phyloP scores from a whole-genome alignment of 1,140 invertebrate genomes.

The Zaprionus nigranus region DNA sequence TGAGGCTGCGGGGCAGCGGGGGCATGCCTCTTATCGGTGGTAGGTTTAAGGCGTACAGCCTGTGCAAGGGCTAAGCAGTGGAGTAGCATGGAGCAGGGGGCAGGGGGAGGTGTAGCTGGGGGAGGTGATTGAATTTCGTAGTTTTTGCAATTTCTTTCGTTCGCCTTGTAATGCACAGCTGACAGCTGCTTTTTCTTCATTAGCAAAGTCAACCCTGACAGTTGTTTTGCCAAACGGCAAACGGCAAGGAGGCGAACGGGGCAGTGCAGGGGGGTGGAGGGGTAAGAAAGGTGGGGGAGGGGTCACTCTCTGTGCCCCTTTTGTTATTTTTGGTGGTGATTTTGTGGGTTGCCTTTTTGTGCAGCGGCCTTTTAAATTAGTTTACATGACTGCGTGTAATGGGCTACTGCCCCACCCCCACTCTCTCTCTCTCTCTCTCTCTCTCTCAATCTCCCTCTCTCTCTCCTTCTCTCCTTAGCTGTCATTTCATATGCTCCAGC shows the following conservation, averaged over 20 bases:
- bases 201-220: constrained; percentile 76
- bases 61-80: not conserved
- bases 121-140: constrained; percentile 65
- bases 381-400: constrained; percentile 82
- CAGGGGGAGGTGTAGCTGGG: not conserved
- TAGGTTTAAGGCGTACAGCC: constrained; percentile 4
- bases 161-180: constrained; percentile 79
- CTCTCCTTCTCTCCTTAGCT: constrained; percentile 8
- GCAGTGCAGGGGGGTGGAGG: not conserved
- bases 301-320: constrained; percentile 29
- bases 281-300: not conserved
- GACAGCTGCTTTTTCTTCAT: constrained; percentile 83
- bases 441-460: not conserved
- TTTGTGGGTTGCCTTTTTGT: constrained; percentile 58
- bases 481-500: constrained; percentile 73
- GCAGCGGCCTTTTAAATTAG: constrained; percentile 77
- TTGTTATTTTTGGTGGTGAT: constrained; percentile 77
- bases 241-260: no score
- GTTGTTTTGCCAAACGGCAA: constrained; percentile 1
- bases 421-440: not conserved
- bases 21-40: constrained; percentile 17
- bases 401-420: constrained; percentile 37
- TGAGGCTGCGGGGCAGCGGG: constrained; percentile 8
- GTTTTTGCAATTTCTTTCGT: constrained; percentile 65
- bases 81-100: not conserved